A percentile compares a stretch with the other conserved stretches of the same genome.
phyloP scores from a whole-genome alignment of 2,113 vertebrate species.

The Cavia aperea region DNA sequence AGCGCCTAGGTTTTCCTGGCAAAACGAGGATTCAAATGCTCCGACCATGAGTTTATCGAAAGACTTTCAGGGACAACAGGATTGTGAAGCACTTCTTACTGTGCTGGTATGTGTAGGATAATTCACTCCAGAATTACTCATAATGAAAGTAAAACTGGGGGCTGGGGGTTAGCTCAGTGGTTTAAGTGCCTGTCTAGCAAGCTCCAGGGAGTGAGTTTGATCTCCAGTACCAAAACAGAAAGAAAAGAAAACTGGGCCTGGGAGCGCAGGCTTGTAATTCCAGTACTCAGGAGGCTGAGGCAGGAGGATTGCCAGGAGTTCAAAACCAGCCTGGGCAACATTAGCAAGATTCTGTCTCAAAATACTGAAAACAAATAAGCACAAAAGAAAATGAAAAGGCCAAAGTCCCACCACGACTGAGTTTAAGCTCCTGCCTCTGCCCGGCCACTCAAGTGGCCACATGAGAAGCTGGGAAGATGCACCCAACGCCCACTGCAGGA shows the following conservation, averaged over 20 bases:
- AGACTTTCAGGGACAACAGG: background rate
- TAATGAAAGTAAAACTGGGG: background rate
- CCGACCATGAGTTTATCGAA: too few relatives aligned
- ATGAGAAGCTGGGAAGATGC: rapidly evolving
- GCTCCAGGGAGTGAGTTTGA: too few relatives aligned
- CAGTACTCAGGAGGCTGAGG: background rate
- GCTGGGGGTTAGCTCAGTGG: too few relatives aligned
- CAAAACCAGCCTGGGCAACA: background rate
- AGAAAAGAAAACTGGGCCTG: too few relatives aligned
- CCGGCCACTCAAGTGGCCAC: rapidly evolving
- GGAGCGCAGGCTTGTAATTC: background rate
- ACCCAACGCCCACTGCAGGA: background rate
- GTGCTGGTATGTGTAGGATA: background rate
- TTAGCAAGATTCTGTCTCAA: background rate
- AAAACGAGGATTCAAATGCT: background rate
- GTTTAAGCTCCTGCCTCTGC: background rate
- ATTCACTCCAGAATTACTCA: rapidly evolving
- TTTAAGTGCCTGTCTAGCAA: too few relatives aligned
- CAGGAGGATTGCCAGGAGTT: background rate
- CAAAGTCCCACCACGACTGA: background rate
- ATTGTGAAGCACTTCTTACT: rapidly evolving
- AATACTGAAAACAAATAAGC: background rate
- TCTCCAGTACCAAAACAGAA: too few relatives aligned
- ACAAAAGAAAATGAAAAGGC: background rate
- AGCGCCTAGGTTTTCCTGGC: background rate